Evolutionary conservation across 2,888 invertebrate genomes (phyloP), one percentile per base, ranked within the genome.

Genomic region (Eucera pruinosa): DNA sequence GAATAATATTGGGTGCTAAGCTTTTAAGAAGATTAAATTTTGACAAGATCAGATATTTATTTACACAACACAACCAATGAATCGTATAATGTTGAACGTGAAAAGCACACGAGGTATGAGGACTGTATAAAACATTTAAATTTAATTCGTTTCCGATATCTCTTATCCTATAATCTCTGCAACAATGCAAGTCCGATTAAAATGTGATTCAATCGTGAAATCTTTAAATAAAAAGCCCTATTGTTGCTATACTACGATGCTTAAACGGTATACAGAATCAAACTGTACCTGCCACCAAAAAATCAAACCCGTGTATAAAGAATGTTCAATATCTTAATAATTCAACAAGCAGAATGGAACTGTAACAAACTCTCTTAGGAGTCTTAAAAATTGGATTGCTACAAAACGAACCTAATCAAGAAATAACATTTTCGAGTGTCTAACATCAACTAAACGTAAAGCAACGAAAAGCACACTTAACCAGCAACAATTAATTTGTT

Each of bases 101-200:
- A 33, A 54, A 43, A 43, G 39, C 54, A 33, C 30, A 52, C 20
- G 11, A n/a, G n/a, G 23, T 13, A 41, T 30, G 9, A 33, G 45
- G 4, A 55, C 36, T 5, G 45, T 55, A 45, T 9, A 45, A 45
- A 36, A 47, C 55, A 66, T 66, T 55, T 55, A 33, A 45, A 55
- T 45, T 33, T 39, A 6, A 13, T 25, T n/a, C n/a, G 13, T 6
- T 13, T 20, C 9, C 20, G 50, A 36, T 55, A 66, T 43, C 52
- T 18, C 13, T 62, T 62, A 62, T 50, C 50, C 47, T 25, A 15
- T 33, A 47, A 57, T 66, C 47, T 55, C 45, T 47, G 18, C 36
- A 47, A 47, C 47, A 18, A 36, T 66, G 30, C 30, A 13, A 43
- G 7, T n/a, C 33, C 43, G 30, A 5, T 54, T 27, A 50, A 52